phyloP scores from a whole-genome alignment of 2,797 vertebrate genomes.

The Platyrinchus mystaceus region DNA sequence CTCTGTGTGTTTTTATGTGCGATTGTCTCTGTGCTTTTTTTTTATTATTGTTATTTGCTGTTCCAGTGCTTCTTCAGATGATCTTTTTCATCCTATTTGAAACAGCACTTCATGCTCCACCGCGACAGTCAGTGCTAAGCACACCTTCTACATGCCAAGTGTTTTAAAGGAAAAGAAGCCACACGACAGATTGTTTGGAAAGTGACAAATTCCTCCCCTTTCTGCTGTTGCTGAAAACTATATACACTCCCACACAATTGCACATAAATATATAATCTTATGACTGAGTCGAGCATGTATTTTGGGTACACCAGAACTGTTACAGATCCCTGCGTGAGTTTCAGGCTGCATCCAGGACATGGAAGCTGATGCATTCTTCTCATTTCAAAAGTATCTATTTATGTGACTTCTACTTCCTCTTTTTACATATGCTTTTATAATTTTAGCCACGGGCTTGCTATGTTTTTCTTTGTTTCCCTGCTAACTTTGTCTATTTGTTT shows the following conservation, averaged over 20 bases:
- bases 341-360: constrained; percentile 1
- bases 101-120: background rate
- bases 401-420: background rate
- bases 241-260: background rate
- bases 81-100: constrained; percentile 9
- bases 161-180: background rate
- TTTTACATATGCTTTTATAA: constrained; percentile 25
- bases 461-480: background rate
- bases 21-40: background rate
- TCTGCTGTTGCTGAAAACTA: constrained; percentile 7
- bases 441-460: background rate
- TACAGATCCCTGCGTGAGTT: background rate
- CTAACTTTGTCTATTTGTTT: constrained; percentile 21
- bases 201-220: background rate
- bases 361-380: background rate
- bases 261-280: background rate
- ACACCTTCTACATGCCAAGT: background rate
- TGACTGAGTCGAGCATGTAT: background rate
- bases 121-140: background rate
- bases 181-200: background rate
- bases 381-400: constrained; percentile 40
- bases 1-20: background rate
- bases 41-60: background rate
- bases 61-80: background rate
- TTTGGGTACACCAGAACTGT: constrained; percentile 11